Evolutionary conservation across 1,140 invertebrate genomes (phyloP).

Genomic region (Lepidurus apus): DNA sequence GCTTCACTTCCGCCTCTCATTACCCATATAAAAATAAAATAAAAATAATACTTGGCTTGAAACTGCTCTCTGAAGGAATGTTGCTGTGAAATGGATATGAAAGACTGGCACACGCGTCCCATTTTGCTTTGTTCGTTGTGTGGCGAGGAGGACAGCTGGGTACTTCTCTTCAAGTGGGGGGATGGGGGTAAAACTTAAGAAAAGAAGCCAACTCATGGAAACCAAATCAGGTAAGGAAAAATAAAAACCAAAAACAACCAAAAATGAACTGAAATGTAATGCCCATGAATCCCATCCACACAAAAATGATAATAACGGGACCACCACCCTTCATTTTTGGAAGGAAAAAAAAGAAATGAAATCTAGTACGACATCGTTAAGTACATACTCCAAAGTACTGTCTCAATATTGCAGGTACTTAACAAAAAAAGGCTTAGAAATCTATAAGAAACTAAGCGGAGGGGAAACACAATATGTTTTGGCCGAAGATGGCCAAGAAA

Average conservation of each 20-base stretch:
- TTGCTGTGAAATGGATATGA: conserved; percentile 22
- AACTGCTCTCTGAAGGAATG: conserved; percentile 5
- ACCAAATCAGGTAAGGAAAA: neutral
- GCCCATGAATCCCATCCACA: conserved; percentile 20
- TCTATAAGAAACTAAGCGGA: too few relatives aligned
- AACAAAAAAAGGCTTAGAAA: neutral
- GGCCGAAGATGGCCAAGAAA: neutral
- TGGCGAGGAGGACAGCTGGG: conserved; percentile 5
- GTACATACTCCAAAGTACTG: neutral
- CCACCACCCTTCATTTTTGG: neutral
- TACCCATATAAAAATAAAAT: neutral
- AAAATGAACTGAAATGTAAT: conserved; percentile 15
- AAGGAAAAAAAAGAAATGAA: conserved; percentile 15
- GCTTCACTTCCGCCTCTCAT: neutral
- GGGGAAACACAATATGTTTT: neutral
- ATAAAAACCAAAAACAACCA: neutral
- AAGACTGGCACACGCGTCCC: conserved; percentile 1
- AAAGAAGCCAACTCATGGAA: neutral
- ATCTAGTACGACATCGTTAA: neutral
- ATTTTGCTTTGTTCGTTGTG: conserved; percentile 16
- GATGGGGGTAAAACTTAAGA: neutral
- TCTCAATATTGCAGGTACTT: neutral
- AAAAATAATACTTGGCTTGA: neutral
- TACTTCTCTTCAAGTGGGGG: neutral
- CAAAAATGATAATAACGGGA: neutral